A percentile compares a stretch with the other conserved stretches of the same genome.
These are phyloP conservation scores for Umimayanthus kanabou DNA, from an alignment of 92 coral and sea anemone genomes.

Conservation along the genomic window DNA sequence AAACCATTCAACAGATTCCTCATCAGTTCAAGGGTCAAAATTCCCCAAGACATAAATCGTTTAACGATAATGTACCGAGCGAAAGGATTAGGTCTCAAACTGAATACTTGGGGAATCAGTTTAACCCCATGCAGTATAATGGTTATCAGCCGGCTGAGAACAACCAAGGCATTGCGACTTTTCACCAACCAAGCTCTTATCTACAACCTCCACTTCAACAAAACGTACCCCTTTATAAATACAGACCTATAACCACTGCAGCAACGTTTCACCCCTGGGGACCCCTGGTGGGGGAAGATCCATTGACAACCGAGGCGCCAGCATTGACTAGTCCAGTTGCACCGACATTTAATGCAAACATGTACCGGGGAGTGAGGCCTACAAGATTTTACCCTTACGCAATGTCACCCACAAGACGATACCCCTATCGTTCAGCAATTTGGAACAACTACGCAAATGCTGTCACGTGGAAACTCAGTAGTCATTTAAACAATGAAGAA, in stretches of 20 bases:
- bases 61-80: neutral
- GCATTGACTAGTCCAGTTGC: neutral
- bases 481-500: neutral
- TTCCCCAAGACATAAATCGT: neutral
- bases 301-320: neutral
- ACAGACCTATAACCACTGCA: neutral
- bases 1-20: slow-evolving; percentile 12
- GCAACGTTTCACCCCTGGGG: slow-evolving; percentile 22
- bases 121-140: neutral
- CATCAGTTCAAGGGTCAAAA: neutral
- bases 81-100: neutral
- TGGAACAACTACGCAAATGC: neutral
- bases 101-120: neutral
- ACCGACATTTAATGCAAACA: neutral
- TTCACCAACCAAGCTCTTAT: neutral
- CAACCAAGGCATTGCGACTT: neutral
- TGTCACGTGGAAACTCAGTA: neutral
- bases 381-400: slow-evolving; percentile 6
- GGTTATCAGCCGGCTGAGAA: slow-evolving; percentile 8
- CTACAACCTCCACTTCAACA: neutral
- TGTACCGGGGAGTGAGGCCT: neutral
- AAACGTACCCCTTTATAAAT: neutral
- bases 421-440: slow-evolving; percentile 1
- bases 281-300: slow-evolving; percentile 28
- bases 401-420: neutral